These are phyloP conservation scores for Arbacia lixula DNA, from an alignment of 53 echinoderm and acorn worm species.

Conservation along the genomic window DNA sequence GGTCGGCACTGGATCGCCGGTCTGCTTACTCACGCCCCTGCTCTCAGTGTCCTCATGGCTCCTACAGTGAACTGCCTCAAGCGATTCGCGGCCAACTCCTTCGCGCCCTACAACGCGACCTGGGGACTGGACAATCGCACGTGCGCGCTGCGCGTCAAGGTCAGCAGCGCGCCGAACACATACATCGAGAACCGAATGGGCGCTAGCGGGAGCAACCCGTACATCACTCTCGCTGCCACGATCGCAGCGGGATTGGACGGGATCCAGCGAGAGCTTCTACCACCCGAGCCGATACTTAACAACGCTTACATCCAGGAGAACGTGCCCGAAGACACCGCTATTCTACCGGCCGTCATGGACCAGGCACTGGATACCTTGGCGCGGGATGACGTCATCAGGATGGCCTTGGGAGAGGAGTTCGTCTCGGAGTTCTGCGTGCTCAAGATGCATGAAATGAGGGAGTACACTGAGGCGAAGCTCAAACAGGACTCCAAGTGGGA, in stretches of 20 bases:
- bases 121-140: conserved; percentile 71
- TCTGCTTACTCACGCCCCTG: conserved; percentile 65
- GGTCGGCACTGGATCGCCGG: conserved; percentile 83
- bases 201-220: conserved; percentile 64
- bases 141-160: conserved; percentile 59
- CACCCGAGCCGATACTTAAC: conserved; percentile 39
- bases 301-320: conserved; percentile 41
- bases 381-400: conserved; percentile 48
- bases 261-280: conserved; percentile 47
- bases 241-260: conserved; percentile 69
- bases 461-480: conserved; percentile 18
- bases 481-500: conserved; percentile 60
- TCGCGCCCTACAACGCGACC: conserved; percentile 57
- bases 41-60: conserved; percentile 60
- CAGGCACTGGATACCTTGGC: conserved; percentile 41
- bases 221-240: conserved; percentile 61
- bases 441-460: conserved; percentile 55
- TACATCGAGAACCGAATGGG: conserved; percentile 73
- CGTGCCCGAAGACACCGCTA: conserved; percentile 27
- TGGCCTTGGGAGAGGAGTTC: conserved; percentile 54
- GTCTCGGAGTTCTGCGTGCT: conserved; percentile 40
- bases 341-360: conserved; percentile 55
- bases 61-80: conserved; percentile 67
- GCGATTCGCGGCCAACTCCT: conserved; percentile 54
- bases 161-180: conserved; percentile 49